A percentile compares a stretch with the other conserved stretches of the same genome.
Evolutionary conservation across 2,888 invertebrate species (phyloP).

Genomic region (Cerastoderma edule): DNA sequence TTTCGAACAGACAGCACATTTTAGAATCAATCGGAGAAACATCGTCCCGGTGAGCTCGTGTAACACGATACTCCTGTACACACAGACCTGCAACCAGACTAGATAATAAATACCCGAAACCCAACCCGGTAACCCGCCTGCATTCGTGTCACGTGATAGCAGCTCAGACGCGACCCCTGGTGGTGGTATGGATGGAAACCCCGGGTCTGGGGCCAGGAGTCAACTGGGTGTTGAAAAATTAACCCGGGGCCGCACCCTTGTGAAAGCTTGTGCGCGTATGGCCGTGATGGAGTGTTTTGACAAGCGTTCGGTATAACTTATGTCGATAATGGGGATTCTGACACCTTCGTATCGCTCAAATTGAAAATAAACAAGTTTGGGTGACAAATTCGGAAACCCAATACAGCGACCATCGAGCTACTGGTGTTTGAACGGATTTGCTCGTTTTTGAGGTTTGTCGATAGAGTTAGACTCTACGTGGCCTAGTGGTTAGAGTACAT

Average conservation of each 20-base stretch:
- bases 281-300: slow-evolving; percentile 27
- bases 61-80: slow-evolving; percentile 43
- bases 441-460: no score
- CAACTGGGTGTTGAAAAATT: slow-evolving; percentile 51
- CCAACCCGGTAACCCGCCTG: slow-evolving; percentile 41
- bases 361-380: slow-evolving; percentile 61
- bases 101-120: slow-evolving; percentile 39
- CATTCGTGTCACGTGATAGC: slow-evolving; percentile 43
- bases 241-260: slow-evolving; percentile 30
- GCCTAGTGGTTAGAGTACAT: no score
- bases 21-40: slow-evolving; percentile 19
- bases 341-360: slow-evolving; percentile 48
- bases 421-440: neutral
- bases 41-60: slow-evolving; percentile 15
- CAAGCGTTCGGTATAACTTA: slow-evolving; percentile 31
- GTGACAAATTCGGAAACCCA: slow-evolving; percentile 49
- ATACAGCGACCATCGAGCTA: slow-evolving; percentile 33
- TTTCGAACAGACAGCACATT: slow-evolving; percentile 13
- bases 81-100: slow-evolving; percentile 29
- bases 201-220: slow-evolving; percentile 47
- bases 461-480: no score
- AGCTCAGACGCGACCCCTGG: slow-evolving; percentile 42
- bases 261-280: slow-evolving; percentile 6
- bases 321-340: slow-evolving; percentile 50
- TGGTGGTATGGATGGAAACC: slow-evolving; percentile 25